A percentile compares a stretch with the other conserved stretches of the same genome.
phyloP scores from a whole-genome alignment of 1,140 invertebrate genomes.

The Scaptomyza montana region DNA sequence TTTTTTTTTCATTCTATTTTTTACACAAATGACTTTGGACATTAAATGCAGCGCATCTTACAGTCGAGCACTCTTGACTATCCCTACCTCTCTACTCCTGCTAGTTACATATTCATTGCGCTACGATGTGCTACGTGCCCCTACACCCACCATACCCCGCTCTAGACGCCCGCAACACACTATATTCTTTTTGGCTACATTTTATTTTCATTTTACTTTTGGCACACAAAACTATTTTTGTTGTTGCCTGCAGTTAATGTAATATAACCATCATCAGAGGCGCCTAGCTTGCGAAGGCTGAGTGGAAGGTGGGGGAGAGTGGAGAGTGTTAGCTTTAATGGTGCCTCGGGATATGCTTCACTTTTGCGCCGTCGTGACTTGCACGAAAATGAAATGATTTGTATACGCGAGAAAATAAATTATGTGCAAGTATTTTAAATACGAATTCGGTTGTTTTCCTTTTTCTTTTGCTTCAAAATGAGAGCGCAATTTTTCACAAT shows the following conservation, averaged over 20 bases:
- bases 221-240: conserved; percentile 69
- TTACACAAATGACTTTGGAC: conserved; percentile 26
- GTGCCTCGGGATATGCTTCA: conserved; percentile 71
- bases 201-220: conserved; percentile 79
- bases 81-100: neutral
- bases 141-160: neutral
- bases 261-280: conserved; percentile 75
- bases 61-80: conserved; percentile 31
- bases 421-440: conserved; percentile 82
- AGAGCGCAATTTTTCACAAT: conserved; percentile 69
- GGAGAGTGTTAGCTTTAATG: conserved; percentile 53
- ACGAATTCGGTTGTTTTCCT: conserved; percentile 57
- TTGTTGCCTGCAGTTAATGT: conserved; percentile 70
- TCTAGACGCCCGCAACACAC: neutral
- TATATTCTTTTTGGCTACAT: conserved; percentile 53
- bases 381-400: conserved; percentile 81
- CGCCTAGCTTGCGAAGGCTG: neutral
- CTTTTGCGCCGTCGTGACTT: conserved; percentile 66
- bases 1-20: neutral
- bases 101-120: conserved; percentile 74
- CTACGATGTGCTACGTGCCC: conserved; percentile 19
- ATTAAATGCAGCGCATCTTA: conserved; percentile 46
- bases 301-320: neutral
- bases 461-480: conserved; percentile 54
- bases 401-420: conserved; percentile 80